phyloP scores from a whole-genome alignment of 2,888 invertebrate genomes.

The Ophion costatus region DNA sequence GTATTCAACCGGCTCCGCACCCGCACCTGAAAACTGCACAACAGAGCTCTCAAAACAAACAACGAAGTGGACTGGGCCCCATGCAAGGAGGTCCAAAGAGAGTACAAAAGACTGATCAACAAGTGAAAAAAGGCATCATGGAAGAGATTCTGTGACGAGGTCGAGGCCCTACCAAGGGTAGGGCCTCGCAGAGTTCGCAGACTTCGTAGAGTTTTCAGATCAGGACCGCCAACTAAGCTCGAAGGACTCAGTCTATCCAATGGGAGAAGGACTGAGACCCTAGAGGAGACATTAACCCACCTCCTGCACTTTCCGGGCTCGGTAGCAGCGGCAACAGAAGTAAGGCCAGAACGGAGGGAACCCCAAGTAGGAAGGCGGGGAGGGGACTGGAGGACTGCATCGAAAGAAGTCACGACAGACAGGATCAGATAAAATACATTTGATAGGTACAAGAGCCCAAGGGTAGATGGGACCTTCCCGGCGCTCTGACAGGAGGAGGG shows the following conservation, averaged over 20 bases:
- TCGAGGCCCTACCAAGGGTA: constrained; percentile 4
- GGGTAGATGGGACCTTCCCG: constrained; percentile 36
- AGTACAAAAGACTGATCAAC: constrained; percentile 21
- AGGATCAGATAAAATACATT: constrained; percentile 27
- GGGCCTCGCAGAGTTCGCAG: too few species aligned
- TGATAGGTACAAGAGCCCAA: constrained; percentile 40
- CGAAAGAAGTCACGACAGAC: not conserved
- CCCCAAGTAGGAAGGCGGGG: not conserved
- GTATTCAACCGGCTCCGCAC: constrained; percentile 21
- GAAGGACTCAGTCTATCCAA: constrained; percentile 19
- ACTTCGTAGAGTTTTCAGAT: constrained; percentile 35
- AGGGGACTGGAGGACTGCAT: not conserved
- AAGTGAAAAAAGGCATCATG: constrained; percentile 7
- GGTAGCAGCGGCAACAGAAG: too few species aligned
- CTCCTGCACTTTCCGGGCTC: constrained; percentile 22
- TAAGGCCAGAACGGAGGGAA: not conserved
- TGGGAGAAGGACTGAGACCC: constrained; percentile 11
- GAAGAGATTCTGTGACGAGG: constrained; percentile 25
- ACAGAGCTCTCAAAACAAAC: constrained; percentile 42
- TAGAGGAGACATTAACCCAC: constrained; percentile 44
- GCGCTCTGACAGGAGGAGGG: too few species aligned
- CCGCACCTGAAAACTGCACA: constrained; percentile 19
- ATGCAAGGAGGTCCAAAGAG: not conserved
- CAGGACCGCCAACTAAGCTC: constrained; percentile 13
- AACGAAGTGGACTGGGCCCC: not conserved